These are phyloP conservation scores for Rafetus swinhoei DNA, from an alignment of 2,113 vertebrate species.

Conservation along the genomic window DNA sequence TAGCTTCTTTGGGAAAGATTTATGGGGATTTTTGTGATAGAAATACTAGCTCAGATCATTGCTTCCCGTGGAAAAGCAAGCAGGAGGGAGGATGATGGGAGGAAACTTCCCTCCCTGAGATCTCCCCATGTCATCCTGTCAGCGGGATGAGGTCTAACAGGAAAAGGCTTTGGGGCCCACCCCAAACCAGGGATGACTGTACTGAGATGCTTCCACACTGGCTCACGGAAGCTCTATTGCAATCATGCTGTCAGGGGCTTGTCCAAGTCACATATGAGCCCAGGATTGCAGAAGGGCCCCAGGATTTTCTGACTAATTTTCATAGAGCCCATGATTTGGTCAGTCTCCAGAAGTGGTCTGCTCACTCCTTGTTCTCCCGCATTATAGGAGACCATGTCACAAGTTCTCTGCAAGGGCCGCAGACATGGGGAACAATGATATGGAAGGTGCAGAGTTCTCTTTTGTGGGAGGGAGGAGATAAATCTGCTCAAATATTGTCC, in stretches of 20 bases:
- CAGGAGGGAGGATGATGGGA: neutral
- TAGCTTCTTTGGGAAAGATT: neutral
- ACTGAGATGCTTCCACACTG: neutral
- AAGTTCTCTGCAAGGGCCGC: neutral
- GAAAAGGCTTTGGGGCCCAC: neutral
- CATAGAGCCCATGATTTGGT: no score
- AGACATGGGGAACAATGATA: neutral
- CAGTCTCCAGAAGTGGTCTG: neutral
- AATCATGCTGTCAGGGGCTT: neutral
- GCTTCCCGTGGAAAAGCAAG: neutral
- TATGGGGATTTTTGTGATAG: neutral
- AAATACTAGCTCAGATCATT: neutral
- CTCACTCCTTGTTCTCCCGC: neutral
- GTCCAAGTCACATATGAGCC: neutral
- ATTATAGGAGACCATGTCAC: neutral
- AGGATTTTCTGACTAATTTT: neutral
- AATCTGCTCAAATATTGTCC: neutral
- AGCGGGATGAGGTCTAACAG: neutral
- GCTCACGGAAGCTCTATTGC: neutral
- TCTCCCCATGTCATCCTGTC: neutral
- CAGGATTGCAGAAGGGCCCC: neutral
- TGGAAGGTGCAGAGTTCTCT: rapidly evolving
- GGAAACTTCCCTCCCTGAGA: neutral
- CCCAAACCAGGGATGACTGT: neutral
- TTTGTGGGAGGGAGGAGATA: neutral